These are phyloP conservation scores for Polietes domitor DNA, from an alignment of 2,888 invertebrate genomes.

Conservation along the genomic window DNA sequence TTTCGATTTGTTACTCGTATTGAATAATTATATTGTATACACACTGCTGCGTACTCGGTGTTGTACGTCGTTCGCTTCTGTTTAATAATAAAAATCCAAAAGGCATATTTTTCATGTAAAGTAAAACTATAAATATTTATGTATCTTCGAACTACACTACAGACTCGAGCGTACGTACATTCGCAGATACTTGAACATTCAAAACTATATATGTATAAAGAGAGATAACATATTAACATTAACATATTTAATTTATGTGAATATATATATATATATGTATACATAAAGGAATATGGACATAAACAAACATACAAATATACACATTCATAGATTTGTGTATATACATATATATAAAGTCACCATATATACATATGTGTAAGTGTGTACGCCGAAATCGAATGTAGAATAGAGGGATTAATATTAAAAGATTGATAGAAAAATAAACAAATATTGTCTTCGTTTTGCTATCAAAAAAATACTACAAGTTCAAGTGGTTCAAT, in stretches of 20 bases:
- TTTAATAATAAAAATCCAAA: background rate
- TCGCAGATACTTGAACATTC: background rate
- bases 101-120: constrained; percentile 17
- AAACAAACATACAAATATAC: constrained; percentile 15
- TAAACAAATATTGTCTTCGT: constrained; percentile 41
- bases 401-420: background rate
- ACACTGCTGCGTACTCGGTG: no score
- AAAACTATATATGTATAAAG: background rate
- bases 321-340: background rate
- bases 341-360: background rate
- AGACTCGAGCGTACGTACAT: no score
- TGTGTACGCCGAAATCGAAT: background rate
- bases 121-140: background rate
- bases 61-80: background rate
- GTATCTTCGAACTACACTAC: background rate
- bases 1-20: background rate
- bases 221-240: background rate
- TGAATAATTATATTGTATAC: background rate
- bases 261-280: background rate
- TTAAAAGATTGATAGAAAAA: constrained; percentile 45
- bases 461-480: background rate
- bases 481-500: background rate
- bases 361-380: background rate
- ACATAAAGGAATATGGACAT: background rate
- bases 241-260: background rate